Evolutionary conservation across 2,797 vertebrate species (phyloP).

Genomic region (Psittacula echo): DNA sequence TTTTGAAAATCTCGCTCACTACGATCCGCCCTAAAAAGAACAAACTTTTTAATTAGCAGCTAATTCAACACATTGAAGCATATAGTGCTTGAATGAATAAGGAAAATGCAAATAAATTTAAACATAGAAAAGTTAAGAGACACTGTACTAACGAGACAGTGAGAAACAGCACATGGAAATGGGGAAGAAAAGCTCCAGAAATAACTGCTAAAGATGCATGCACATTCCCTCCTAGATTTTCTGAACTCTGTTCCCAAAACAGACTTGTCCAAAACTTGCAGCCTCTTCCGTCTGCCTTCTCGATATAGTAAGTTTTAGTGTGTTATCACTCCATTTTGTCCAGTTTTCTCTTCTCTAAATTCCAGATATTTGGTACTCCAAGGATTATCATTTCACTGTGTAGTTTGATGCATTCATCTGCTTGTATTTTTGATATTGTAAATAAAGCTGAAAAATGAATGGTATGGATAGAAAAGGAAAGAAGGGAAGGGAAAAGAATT

Average conservation of each 20-base stretch:
- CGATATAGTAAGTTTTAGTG: not conserved
- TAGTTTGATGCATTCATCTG: not conserved
- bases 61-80: not conserved
- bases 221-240: not conserved
- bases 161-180: not conserved
- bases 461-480: not conserved
- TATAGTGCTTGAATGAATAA: not conserved
- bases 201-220: not conserved
- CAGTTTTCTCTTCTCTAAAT: not conserved
- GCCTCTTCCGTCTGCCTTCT: not conserved
- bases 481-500: not conserved
- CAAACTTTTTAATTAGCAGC: not conserved
- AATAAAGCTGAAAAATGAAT: not conserved
- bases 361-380: not conserved
- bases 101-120: not conserved
- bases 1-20: not conserved
- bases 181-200: not conserved
- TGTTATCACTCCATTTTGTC: not conserved
- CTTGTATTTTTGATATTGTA: not conserved
- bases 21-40: not conserved
- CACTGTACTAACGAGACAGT: not conserved
- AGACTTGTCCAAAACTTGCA: not conserved
- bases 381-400: not conserved
- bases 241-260: not conserved
- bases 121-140: not conserved